These are phyloP conservation scores for Ceratotherium simum DNA, from an alignment of 2,113 vertebrate species.

Conservation along the genomic window DNA sequence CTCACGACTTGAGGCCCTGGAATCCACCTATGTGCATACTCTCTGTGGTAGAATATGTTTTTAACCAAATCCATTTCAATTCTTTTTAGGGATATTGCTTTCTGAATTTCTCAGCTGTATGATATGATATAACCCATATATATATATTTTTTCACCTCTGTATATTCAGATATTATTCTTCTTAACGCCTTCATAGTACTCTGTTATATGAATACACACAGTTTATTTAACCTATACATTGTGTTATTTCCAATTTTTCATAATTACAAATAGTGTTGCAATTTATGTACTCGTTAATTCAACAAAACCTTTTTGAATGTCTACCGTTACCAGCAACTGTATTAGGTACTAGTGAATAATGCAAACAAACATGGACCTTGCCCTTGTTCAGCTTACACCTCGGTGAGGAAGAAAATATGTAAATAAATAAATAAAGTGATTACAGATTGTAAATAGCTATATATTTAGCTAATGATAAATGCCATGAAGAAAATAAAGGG, in stretches of 20 bases:
- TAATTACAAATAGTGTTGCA: neutral
- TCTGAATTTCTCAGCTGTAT: constrained; percentile 24
- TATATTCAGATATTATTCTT: constrained; percentile 3
- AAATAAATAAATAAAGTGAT: neutral
- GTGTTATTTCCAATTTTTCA: neutral
- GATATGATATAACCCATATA: neutral
- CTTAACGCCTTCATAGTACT: neutral
- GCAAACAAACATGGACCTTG: neutral
- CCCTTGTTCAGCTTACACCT: neutral
- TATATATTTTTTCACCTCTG: neutral
- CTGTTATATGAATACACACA: neutral
- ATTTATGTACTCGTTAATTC: neutral
- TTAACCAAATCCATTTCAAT: constrained; percentile 16
- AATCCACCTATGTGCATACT: neutral
- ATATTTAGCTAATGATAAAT: neutral
- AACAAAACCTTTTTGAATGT: neutral
- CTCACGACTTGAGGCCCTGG: neutral
- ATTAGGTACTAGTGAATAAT: neutral
- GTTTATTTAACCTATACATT: neutral
- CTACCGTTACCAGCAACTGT: neutral
- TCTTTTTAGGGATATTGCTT: neutral
- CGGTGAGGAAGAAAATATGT: neutral
- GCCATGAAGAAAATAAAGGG: neutral
- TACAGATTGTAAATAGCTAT: neutral
- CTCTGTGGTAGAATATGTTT: neutral